These are phyloP conservation scores for Porphyrio hochstetteri DNA, from an alignment of 2,113 vertebrate genomes.

Conservation along the genomic window DNA sequence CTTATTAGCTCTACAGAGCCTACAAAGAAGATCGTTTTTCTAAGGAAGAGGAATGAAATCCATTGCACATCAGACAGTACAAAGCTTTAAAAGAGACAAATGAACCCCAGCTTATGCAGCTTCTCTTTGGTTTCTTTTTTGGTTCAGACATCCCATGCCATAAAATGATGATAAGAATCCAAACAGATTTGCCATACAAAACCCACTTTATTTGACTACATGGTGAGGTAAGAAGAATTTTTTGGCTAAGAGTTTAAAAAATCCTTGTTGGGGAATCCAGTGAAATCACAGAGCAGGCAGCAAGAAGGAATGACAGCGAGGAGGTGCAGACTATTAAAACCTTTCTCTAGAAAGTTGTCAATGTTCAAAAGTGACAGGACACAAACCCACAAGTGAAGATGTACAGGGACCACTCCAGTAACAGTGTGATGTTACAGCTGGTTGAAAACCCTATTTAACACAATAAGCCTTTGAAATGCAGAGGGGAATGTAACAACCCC, in stretches of 20 bases:
- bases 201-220: background rate
- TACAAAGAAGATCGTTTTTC: background rate
- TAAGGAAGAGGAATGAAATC: background rate
- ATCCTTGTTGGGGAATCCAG: background rate
- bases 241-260: background rate
- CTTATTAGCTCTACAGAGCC: background rate
- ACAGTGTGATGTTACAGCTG: background rate
- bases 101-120: background rate
- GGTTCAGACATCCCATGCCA: background rate
- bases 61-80: background rate
- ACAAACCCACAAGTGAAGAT: background rate
- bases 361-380: background rate
- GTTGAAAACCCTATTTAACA: background rate
- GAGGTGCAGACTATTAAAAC: background rate
- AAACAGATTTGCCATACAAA: background rate
- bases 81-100: background rate
- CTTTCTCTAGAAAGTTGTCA: background rate
- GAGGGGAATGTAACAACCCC: background rate
- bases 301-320: background rate
- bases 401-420: background rate
- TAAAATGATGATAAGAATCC: background rate
- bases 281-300: background rate
- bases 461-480: background rate
- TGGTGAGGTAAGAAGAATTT: background rate
- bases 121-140: background rate